Evolutionary conservation across 2,797 vertebrate species (phyloP).

Genomic region (Syngnathus acus): DNA sequence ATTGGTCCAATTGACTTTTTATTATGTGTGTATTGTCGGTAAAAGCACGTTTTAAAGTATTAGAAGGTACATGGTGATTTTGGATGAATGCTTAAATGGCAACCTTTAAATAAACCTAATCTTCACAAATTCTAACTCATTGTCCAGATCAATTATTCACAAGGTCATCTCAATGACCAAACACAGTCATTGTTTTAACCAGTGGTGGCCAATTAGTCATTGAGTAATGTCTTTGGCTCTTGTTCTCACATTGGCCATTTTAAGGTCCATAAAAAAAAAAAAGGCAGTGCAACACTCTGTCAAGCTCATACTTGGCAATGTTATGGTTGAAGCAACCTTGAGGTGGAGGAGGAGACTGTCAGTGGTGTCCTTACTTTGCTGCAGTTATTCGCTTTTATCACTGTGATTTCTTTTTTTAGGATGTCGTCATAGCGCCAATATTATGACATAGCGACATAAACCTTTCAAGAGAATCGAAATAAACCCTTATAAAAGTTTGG

Average conservation of each 20-base stretch:
- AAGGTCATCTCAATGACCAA: conserved; percentile 30
- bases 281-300: conserved; percentile 5
- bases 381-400: conserved; percentile 14
- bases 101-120: too few species aligned
- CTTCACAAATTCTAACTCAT: too few species aligned
- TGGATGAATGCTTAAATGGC: too few species aligned
- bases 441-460: background rate
- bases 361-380: conserved; percentile 22
- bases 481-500: background rate
- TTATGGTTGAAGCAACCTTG: background rate
- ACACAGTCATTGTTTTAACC: conserved; percentile 33
- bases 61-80: too few species aligned
- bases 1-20: background rate
- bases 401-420: conserved; percentile 11
- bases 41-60: too few species aligned
- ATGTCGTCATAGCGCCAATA: background rate
- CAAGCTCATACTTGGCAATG: conserved; percentile 17
- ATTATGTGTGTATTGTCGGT: too few species aligned
- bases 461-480: background rate
- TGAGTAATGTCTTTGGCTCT: conserved; percentile 30
- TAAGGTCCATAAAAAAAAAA: background rate
- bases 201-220: conserved; percentile 25
- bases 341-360: background rate
- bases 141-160: conserved; percentile 24
- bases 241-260: background rate